Conservation (phyloP, 1,140 invertebrate genomes). For the Aleiodes sp. region DNA sequence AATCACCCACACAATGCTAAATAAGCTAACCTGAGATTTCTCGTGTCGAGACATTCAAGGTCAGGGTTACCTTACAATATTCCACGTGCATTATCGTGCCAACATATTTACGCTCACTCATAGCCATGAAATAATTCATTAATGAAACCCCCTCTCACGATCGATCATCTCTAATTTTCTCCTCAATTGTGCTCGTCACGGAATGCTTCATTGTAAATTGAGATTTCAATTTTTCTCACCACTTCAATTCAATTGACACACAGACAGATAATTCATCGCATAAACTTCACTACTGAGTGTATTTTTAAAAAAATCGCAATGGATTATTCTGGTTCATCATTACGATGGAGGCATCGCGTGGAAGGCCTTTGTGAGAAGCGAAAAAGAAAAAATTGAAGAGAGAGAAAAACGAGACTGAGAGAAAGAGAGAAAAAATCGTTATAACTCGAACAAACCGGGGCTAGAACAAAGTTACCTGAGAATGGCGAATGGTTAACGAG, state of each 20-base stretch:
- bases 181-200: too few relatives aligned
- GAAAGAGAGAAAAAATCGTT: neutral
- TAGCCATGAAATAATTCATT: neutral
- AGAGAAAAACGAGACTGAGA: neutral
- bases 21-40: conserved; percentile 2
- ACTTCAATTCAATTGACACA: too few relatives aligned
- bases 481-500: conserved; percentile 56
- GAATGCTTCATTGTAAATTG: too few relatives aligned
- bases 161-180: neutral
- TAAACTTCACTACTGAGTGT: too few relatives aligned
- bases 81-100: conserved; percentile 24
- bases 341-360: neutral
- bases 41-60: conserved; percentile 40
- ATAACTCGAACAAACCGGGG: conserved; percentile 30
- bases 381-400: neutral
- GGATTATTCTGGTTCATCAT: too few relatives aligned
- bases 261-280: too few relatives aligned
- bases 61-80: conserved; percentile 45
- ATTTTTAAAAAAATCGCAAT: too few relatives aligned
- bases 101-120: conserved; percentile 41
- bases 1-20: neutral
- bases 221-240: too few relatives aligned
- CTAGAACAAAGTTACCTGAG: conserved; percentile 59
- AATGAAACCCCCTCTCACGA: neutral
- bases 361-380: too few relatives aligned